Base-by-base conservation (phyloP, 1,140 invertebrate genomes). In the Pararge aegeria region DNA sequence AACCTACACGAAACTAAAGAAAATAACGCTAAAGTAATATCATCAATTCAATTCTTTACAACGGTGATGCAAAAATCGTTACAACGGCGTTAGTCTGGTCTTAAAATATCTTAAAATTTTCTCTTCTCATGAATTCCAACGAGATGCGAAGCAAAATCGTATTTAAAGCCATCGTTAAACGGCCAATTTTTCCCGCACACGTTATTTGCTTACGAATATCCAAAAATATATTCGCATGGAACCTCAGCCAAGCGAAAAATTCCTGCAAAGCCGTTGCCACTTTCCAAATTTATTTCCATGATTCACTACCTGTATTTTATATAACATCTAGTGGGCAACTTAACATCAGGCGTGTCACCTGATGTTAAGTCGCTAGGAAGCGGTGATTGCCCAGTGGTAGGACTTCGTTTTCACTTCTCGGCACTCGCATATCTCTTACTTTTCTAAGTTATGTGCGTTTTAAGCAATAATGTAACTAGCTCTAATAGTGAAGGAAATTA, bases 101-200 rank as follows among this genome's bases (percentile, higher is more conserved):
- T 24, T 21, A 20, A 46, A 46, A 46, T 46, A 46, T 13, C 7
- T 12, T 21, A 9, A 21, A 20, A 21, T 20, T 13, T 46, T 21
- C 18, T n/a, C 44, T 46, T 12, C 44, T 46, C 38, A 42, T 18
- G 38, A 9, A 49, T 27, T 34, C 24, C 10, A 53, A 53, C 34
- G 15, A 54, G 18, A 4, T 12, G 12, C 3, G 48, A 49, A 34
- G 30, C 10, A 12, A 34, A 3, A 18, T 40, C 52, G 29, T 61
- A 24, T 37, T 54, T 49, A 51, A 9, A 61, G 46, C 58, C 40
- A 40, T 62, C 60, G 60, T 62, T 56, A 44, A 62, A 62, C 60
- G 60, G 48, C 53, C 42, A 27, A 54, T 30, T 38, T 49, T 44
- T 49, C n/a, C 16, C 24, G 44, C n/a, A 20, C 29, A 24, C 5